Percentiles rank a stretch among this genome's conserved stretches.
Conservation (phyloP, 2,797 vertebrate genomes). For the Micropoecilia bifurca region DNA sequence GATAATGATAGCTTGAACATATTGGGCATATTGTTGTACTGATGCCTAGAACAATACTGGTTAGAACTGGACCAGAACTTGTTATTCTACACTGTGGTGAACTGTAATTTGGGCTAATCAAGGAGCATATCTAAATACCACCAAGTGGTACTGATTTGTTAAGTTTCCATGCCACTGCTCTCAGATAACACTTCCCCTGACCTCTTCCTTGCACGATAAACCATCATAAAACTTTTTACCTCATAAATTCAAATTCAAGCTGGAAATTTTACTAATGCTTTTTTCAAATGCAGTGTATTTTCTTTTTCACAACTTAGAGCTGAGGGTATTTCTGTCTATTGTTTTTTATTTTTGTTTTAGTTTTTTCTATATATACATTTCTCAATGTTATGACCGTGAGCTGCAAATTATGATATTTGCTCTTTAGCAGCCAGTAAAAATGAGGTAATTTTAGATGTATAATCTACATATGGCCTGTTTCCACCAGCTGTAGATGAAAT, state of each 20-base stretch:
- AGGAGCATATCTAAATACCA: neutral
- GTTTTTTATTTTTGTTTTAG: neutral
- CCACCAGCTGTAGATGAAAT: constrained; percentile 6
- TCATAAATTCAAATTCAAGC: neutral
- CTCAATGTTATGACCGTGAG: neutral
- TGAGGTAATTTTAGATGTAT: constrained; percentile 35
- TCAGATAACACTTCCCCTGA: neutral
- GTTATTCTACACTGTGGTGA: neutral
- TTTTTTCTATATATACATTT: neutral
- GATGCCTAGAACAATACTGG: neutral
- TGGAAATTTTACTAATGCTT: neutral
- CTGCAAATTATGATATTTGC: neutral
- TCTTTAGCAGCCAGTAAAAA: constrained; percentile 51
- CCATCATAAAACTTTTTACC: neutral
- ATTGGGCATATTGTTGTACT: neutral
- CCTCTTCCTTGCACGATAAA: neutral
- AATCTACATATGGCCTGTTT: constrained; percentile 40
- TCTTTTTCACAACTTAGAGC: neutral
- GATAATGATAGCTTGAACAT: neutral
- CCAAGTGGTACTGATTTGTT: neutral
- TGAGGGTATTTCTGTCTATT: neutral
- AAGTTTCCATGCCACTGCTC: neutral
- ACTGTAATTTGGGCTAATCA: neutral
- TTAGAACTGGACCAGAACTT: neutral
- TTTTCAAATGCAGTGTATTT: neutral